phyloP scores from a whole-genome alignment of 2,888 invertebrate genomes.

The Operophtera brumata region DNA sequence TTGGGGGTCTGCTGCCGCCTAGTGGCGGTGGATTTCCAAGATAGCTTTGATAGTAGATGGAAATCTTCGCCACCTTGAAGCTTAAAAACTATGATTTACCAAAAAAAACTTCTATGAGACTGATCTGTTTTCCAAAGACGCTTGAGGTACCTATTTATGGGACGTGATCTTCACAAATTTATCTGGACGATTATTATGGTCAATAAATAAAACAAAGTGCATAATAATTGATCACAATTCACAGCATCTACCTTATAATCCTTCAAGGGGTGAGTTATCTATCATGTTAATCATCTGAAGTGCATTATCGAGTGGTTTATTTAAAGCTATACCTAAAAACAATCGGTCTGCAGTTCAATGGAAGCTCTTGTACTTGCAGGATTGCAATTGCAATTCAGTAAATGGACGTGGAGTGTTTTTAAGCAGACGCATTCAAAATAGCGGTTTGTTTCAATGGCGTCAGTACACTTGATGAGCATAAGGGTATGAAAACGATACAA shows the following conservation, averaged over 20 bases:
- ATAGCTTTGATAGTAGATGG: no score
- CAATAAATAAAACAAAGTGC: background rate
- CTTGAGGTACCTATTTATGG: no score
- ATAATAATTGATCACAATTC: slow-evolving; percentile 1
- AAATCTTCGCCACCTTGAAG: no score
- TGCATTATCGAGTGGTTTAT: slow-evolving; percentile 7
- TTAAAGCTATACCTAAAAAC: background rate
- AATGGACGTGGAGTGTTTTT: slow-evolving; percentile 9
- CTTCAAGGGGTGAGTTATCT: background rate
- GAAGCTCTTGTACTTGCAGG: no score
- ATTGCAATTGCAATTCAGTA: background rate
- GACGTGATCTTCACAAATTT: no score
- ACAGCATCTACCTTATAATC: slow-evolving; percentile 5
- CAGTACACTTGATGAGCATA: slow-evolving; percentile 7
- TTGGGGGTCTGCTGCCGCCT: no score
- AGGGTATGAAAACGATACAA: no score
- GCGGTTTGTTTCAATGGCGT: slow-evolving; percentile 7
- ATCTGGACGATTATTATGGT: background rate
- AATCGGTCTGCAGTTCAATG: no score
- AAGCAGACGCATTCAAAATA: background rate
- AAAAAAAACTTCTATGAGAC: no score
- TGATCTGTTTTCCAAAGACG: no score
- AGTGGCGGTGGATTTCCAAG: no score
- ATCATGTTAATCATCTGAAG: slow-evolving; percentile 4
- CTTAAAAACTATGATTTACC: no score